These are phyloP conservation scores for Sebastes itinus DNA, from an alignment of 2,797 vertebrate genomes.

Conservation along the genomic window DNA sequence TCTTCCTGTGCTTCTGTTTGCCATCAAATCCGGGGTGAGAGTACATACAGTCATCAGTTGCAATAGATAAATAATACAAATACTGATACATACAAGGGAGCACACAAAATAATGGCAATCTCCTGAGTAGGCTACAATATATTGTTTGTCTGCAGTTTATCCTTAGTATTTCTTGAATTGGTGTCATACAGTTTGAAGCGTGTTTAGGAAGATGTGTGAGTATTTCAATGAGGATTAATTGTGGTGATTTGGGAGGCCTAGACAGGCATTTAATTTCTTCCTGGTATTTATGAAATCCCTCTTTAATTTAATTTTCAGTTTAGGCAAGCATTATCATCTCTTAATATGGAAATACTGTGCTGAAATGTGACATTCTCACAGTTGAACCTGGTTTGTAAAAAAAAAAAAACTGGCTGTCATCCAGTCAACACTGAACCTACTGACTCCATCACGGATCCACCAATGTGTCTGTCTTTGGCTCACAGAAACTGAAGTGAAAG, in stretches of 20 bases:
- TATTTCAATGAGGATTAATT: not conserved
- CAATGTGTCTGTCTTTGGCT: not conserved
- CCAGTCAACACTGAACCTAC: not conserved
- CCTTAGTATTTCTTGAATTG: not conserved
- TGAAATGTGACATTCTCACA: not conserved
- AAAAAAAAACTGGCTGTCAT: not conserved
- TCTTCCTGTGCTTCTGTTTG: not conserved
- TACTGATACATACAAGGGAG: not conserved
- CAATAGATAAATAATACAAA: not conserved
- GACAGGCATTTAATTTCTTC: not conserved
- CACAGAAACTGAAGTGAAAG: not conserved
- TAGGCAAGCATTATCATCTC: not conserved
- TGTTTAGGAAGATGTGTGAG: not conserved
- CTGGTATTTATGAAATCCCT: not conserved
- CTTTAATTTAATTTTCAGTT: not conserved
- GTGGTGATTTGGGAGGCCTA: not conserved
- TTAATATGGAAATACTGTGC: not conserved
- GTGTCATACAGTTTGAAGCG: not conserved
- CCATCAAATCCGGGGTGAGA: not conserved
- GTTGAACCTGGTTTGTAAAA: not conserved
- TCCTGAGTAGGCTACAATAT: fast-evolving
- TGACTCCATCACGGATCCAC: not conserved
- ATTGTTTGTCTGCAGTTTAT: not conserved
- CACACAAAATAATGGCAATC: not conserved
- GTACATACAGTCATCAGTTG: not conserved